Percentiles rank a stretch among this genome's conserved stretches.
phyloP scores from a whole-genome alignment of 2,888 invertebrate species.

The Sericinus montela region DNA sequence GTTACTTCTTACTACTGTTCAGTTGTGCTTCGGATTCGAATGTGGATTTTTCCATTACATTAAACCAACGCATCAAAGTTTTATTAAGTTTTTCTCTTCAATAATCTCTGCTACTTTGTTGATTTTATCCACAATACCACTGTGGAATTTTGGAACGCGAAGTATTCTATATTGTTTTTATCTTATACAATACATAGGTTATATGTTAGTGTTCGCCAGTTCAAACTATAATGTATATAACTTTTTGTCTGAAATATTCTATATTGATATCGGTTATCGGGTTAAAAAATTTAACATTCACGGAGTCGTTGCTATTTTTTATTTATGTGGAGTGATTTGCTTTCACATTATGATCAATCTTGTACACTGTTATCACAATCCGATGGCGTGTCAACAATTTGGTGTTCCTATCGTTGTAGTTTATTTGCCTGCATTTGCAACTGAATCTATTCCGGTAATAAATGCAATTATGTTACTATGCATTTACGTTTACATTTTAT shows the following conservation, averaged over 20 bases:
- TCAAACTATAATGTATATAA: conserved; percentile 1
- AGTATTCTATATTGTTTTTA: neutral
- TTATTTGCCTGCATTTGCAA: neutral
- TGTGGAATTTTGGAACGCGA: neutral
- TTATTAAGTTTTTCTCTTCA: neutral
- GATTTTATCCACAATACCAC: neutral
- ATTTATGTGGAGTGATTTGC: neutral
- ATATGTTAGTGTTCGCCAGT: neutral
- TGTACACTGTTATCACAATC: neutral
- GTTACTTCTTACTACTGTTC: neutral
- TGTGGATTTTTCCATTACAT: neutral
- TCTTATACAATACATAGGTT: neutral
- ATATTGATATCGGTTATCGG: neutral
- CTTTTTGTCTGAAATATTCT: neutral
- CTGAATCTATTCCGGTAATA: neutral
- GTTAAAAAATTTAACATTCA: neutral
- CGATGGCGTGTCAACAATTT: neutral
- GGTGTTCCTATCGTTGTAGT: neutral
- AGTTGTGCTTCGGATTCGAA: neutral
- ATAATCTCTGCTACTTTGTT: neutral
- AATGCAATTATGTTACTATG: neutral
- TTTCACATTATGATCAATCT: neutral
- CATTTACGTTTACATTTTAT: neutral
- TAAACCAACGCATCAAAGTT: neutral
- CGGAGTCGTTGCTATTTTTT: neutral